Base-by-base conservation (phyloP, 2,113 vertebrate species). In the Hemiscyllium ocellatum region DNA sequence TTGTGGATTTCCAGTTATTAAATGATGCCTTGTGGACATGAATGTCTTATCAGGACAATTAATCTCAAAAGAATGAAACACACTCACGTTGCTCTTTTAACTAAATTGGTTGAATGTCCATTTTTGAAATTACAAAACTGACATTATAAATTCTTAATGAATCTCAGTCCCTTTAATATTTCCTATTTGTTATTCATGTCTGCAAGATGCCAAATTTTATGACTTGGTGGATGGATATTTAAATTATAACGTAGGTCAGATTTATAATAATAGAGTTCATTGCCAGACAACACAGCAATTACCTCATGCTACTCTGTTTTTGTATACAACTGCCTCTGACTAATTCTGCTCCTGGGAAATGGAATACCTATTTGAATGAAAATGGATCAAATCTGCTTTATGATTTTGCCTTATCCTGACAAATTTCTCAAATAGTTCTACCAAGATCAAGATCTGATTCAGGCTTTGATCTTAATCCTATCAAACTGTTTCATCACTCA, bases 1-100 rank as follows among this genome's bases (percentile, higher is more conserved):
- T 68, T 94, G 69, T 68, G 66, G 91, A 94, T 33, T 47, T 94
- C 19, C 61, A 91, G 91, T 94, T 94, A 94, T 94, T 94, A 94
- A 87, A 94, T 94, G 61, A 94, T 94, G 65, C 91, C 91, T 69
- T 69, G 65, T 42, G 90, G 90, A 37, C 37, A 93, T 22, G n/a
- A 65, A 66, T 37, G n/a, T 94, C 13, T 65, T 68, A 94, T 24
- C 91, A 42, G 91, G 19, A 42, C 90, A 93, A 68, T 66, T 93
- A 66, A 93, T 66, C 65, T 10, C 2, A 61, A 7, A 47, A 94
- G 90, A 94, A n/a, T 42, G 5, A 68, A 94, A 94, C 22, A 42
- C 86, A 19, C 61, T 94, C 90, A 94, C 15, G n/a, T 91, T 37
- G 65, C 61, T 69, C 65, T 37, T n/a, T 94, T 69, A 68, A 37